phyloP scores from a whole-genome alignment of 2,888 invertebrate species.

The Ligdia adustata region DNA sequence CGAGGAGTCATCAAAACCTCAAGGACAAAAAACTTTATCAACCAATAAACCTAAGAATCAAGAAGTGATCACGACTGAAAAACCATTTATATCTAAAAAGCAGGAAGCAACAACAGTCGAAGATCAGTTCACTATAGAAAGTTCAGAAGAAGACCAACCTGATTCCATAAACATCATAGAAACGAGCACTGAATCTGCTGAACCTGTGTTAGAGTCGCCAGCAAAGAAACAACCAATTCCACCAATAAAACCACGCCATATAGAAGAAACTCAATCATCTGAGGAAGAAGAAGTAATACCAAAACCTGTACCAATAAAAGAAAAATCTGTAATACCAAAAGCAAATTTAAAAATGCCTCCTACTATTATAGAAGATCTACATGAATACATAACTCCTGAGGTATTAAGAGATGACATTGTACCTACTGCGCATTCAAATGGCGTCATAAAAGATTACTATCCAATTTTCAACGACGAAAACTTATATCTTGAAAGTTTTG shows the following conservation, averaged over 20 bases:
- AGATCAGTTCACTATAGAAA: no score
- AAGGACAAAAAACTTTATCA: no score
- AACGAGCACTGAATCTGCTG: constrained; percentile 21
- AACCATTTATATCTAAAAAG: no score
- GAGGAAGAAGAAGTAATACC: not conserved
- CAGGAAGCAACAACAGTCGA: constrained; percentile 16
- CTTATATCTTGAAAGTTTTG: constrained; percentile 45
- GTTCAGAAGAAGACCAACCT: constrained; percentile 20
- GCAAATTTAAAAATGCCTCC: constrained; percentile 17
- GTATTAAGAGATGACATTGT: constrained; percentile 44
- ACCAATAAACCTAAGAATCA: no score
- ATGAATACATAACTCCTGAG: constrained; percentile 33
- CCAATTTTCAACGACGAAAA: constrained; percentile 65
- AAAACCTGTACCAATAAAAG: not conserved
- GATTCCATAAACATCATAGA: no score
- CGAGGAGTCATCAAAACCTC: no score
- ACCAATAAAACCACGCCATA: not conserved
- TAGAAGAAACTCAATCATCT: not conserved
- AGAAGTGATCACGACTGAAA: not conserved
- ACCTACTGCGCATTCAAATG: constrained; percentile 43
- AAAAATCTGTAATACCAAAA: constrained; percentile 3
- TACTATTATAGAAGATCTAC: constrained; percentile 24
- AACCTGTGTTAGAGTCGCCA: constrained; percentile 27
- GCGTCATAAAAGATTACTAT: constrained; percentile 63
- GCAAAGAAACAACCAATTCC: constrained; percentile 22